Conservation (phyloP, 2,797 vertebrate genomes). For the Pygocentrus nattereri region DNA sequence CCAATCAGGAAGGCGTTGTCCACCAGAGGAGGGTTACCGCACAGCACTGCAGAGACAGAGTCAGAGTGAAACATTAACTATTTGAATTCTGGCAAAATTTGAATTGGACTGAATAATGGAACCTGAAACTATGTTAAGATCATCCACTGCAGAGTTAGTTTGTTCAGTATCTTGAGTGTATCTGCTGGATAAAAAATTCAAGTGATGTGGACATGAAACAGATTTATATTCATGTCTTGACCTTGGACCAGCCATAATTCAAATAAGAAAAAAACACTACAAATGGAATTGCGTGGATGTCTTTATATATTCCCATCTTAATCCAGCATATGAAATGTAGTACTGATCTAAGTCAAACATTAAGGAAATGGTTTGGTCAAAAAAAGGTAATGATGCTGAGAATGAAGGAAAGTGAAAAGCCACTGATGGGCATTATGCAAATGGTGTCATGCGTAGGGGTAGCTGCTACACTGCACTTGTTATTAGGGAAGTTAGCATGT, state of each 20-base stretch:
- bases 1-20: slow-evolving; percentile 88
- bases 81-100: not conserved
- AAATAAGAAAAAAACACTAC: not conserved
- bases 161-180: not conserved
- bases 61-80: not conserved
- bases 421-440: not conserved
- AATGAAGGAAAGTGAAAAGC: not conserved
- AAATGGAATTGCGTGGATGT: not conserved
- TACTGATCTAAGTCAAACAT: too few species aligned
- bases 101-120: not conserved
- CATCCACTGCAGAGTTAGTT: not conserved
- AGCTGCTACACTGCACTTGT: not conserved
- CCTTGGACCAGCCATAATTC: too few species aligned
- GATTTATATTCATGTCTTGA: not conserved
- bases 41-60: slow-evolving; percentile 82
- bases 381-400: not conserved
- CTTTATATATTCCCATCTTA: too few species aligned
- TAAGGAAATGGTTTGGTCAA: too few species aligned
- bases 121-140: not conserved
- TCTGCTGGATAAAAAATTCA: not conserved
- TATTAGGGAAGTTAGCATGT: not conserved
- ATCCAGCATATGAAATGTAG: too few species aligned
- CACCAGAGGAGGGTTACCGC: slow-evolving; percentile 88
- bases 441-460: not conserved
- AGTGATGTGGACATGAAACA: not conserved